phyloP scores from a whole-genome alignment of 2,113 vertebrate genomes.

The Corvus moneduloides region DNA sequence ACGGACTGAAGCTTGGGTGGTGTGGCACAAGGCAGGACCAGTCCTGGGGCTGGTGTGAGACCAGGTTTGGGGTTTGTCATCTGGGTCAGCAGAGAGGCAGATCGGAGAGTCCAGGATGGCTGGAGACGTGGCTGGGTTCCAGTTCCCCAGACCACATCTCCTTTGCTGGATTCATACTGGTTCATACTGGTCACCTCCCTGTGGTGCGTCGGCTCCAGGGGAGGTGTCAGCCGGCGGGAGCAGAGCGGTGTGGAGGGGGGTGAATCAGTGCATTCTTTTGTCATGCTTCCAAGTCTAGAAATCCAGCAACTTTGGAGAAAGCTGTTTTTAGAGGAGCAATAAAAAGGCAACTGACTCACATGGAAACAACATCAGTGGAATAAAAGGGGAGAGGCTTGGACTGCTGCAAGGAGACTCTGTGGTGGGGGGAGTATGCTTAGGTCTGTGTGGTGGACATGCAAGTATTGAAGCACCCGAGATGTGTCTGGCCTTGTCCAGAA shows the following conservation, averaged over 20 bases:
- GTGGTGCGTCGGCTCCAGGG: neutral
- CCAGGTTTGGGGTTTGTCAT: neutral
- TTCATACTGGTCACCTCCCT: neutral
- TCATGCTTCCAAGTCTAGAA: neutral
- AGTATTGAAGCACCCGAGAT: neutral
- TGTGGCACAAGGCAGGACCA: neutral
- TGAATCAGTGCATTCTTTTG: slow-evolving; percentile 26
- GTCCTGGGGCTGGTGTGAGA: neutral
- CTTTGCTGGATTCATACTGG: neutral
- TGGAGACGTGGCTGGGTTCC: fast-evolving
- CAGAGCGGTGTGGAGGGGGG: neutral
- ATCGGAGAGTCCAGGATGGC: fast-evolving
- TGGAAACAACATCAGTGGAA: slow-evolving; percentile 49
- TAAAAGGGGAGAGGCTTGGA: neutral
- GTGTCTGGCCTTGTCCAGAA: neutral
- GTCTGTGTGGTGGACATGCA: neutral
- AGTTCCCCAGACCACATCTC: neutral
- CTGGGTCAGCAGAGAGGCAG: neutral
- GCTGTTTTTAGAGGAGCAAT: slow-evolving; percentile 25
- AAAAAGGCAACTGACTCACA: slow-evolving; percentile 45
- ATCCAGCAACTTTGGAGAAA: neutral
- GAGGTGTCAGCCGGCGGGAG: neutral
- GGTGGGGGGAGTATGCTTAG: neutral
- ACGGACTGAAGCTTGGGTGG: fast-evolving
- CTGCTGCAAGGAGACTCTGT: neutral